phyloP scores from a whole-genome alignment of 2,113 vertebrate genomes.

The crab-eating macaque (Macaca fascicularis) region DNA sequence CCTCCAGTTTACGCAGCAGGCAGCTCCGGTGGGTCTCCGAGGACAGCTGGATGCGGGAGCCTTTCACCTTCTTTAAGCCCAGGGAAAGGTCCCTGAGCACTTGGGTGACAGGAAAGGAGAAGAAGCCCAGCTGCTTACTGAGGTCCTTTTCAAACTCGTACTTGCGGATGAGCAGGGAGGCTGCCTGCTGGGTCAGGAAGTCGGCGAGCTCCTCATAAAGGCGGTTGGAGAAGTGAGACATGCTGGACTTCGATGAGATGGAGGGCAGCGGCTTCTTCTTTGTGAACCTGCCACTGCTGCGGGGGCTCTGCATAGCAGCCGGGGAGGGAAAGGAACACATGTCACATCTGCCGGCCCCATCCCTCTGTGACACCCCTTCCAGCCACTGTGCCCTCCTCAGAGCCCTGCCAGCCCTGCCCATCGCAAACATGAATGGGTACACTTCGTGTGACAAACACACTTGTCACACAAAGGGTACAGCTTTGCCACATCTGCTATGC shows the following conservation, averaged over 20 bases:
- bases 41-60: conserved; percentile 52
- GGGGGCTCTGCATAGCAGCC: conserved; percentile 39
- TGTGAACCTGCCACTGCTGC: not conserved
- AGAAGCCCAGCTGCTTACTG: conserved; percentile 65
- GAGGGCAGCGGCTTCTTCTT: conserved; percentile 40
- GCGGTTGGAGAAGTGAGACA: conserved; percentile 22
- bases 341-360: not conserved
- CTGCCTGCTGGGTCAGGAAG: conserved; percentile 53
- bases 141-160: conserved; percentile 74
- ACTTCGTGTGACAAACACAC: not conserved
- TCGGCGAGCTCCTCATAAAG: conserved; percentile 26
- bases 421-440: too few species aligned
- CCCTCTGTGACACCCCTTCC: not conserved
- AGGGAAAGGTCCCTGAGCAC: conserved; percentile 67
- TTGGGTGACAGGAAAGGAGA: conserved; percentile 70
- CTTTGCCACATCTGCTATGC: not conserved
- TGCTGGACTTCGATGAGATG: not conserved
- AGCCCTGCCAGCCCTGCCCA: accelerated
- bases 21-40: conserved; percentile 60
- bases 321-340: not conserved
- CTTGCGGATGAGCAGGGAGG: conserved; percentile 73
- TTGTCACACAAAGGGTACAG: not conserved
- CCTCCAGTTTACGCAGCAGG: conserved; percentile 31
- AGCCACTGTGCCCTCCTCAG: not conserved
- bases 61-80: conserved; percentile 75